Percentiles rank a stretch among this genome's conserved stretches.
Conservation (phyloP, 2,113 vertebrate species). For the Lampris megalopsis region DNA sequence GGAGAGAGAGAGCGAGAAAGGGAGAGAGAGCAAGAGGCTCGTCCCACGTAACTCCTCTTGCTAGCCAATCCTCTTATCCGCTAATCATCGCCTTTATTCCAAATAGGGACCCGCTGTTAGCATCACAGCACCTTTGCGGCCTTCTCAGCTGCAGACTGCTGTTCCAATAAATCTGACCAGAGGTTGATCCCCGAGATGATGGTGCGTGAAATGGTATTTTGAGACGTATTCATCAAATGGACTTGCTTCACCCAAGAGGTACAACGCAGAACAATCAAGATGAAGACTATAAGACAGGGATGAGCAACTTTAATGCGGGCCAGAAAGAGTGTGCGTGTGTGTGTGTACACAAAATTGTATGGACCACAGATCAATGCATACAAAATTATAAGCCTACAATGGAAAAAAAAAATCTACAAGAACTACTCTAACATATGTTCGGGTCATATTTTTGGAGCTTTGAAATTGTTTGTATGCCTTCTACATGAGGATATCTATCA, state of each 20-base stretch:
- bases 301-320: neutral
- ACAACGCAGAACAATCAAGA: neutral
- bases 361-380: no score
- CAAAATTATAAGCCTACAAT: no score
- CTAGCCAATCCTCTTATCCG: slow-evolving; percentile 77
- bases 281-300: neutral
- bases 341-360: no score
- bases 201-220: neutral
- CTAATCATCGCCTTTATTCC: slow-evolving; percentile 68
- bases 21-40: slow-evolving; percentile 1
- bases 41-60: slow-evolving; percentile 51
- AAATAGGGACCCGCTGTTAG: slow-evolving; percentile 48
- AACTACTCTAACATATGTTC: no score
- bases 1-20: no score
- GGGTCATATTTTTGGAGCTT: no score
- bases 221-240: neutral
- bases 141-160: neutral
- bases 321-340: neutral
- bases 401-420: no score
- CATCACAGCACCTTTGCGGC: slow-evolving; percentile 34
- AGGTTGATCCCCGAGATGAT: neutral
- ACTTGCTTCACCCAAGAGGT: neutral
- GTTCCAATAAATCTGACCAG: neutral
- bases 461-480: no score
- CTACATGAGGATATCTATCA: no score